phyloP scores from a whole-genome alignment of 2,888 invertebrate species.

The Priocnemis perturbator region DNA sequence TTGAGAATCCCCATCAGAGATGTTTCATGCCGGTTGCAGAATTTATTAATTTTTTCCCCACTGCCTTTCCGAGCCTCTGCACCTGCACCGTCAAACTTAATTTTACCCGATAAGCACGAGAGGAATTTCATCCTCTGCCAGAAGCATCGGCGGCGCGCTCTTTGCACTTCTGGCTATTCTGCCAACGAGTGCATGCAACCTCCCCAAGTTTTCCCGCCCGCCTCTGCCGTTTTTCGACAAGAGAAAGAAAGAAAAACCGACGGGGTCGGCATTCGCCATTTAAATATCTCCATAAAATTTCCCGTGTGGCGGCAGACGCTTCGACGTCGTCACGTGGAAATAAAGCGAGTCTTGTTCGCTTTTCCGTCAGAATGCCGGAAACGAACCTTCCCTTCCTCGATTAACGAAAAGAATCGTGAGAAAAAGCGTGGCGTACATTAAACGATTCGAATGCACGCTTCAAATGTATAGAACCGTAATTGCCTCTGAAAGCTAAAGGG shows the following conservation, averaged over 20 bases:
- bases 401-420: background rate
- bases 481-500: too few species aligned
- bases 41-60: slow-evolving; percentile 51
- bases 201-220: slow-evolving; percentile 26
- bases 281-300: slow-evolving; percentile 61
- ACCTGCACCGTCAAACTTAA: slow-evolving; percentile 37
- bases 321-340: slow-evolving; percentile 46
- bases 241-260: slow-evolving; percentile 34
- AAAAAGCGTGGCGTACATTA: too few species aligned
- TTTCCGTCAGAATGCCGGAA: slow-evolving; percentile 54
- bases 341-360: slow-evolving; percentile 49
- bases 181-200: slow-evolving; percentile 19
- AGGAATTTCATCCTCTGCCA: slow-evolving; percentile 45
- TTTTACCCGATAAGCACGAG: slow-evolving; percentile 51
- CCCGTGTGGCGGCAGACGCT: slow-evolving; percentile 25
- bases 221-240: slow-evolving; percentile 7
- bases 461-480: background rate
- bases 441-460: background rate
- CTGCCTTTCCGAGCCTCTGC: slow-evolving; percentile 22
- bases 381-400: slow-evolving; percentile 52
- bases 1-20: too few species aligned
- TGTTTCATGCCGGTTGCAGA: slow-evolving; percentile 30
- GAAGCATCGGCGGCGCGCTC: slow-evolving; percentile 9
- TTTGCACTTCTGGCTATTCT: slow-evolving; percentile 16
- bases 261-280: slow-evolving; percentile 52